Evolutionary conservation across 2,888 invertebrate genomes (phyloP).

Genomic region (Theristus sp.): DNA sequence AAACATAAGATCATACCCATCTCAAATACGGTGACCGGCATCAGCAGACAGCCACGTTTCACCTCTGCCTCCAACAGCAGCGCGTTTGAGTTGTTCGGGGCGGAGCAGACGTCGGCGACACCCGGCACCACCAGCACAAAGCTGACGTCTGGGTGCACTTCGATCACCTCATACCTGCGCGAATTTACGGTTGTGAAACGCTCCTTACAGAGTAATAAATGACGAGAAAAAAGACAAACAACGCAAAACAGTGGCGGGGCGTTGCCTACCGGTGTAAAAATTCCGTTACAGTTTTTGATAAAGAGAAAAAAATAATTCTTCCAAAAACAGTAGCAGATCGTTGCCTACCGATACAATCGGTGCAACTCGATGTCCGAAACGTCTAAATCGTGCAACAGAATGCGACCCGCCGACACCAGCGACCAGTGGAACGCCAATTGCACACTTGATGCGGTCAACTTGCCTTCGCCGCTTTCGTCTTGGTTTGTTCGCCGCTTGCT

Average conservation of each 20-base stretch:
- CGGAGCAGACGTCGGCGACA: slow-evolving; percentile 73
- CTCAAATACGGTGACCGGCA: slow-evolving; percentile 64
- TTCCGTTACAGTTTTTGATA: too few species aligned
- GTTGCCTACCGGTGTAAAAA: too few species aligned
- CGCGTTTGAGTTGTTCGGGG: slow-evolving; percentile 34
- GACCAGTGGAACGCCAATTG: slow-evolving; percentile 32
- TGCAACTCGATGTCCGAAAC: slow-evolving; percentile 1
- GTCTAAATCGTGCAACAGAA: slow-evolving; percentile 4
- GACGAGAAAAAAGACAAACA: too few species aligned
- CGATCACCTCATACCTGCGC: slow-evolving; percentile 80
- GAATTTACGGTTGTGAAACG: too few species aligned
- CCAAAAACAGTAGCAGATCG: too few species aligned
- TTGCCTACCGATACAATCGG: slow-evolving; percentile 33
- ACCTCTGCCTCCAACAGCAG: slow-evolving; percentile 36
- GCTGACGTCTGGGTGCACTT: slow-evolving; percentile 70
- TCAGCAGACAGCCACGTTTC: slow-evolving; percentile 60
- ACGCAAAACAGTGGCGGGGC: too few species aligned
- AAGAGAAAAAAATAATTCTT: too few species aligned
- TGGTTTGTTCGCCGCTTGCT: slow-evolving; percentile 1
- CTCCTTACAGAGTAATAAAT: too few species aligned
- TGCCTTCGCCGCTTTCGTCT: background rate
- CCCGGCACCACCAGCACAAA: slow-evolving; percentile 79
- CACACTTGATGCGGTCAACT: slow-evolving; percentile 17
- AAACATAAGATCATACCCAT: slow-evolving; percentile 38
- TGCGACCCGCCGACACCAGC: slow-evolving; percentile 10